Evolutionary conservation across 2,888 invertebrate genomes (phyloP).

Genomic region (Spodoptera exigua): DNA sequence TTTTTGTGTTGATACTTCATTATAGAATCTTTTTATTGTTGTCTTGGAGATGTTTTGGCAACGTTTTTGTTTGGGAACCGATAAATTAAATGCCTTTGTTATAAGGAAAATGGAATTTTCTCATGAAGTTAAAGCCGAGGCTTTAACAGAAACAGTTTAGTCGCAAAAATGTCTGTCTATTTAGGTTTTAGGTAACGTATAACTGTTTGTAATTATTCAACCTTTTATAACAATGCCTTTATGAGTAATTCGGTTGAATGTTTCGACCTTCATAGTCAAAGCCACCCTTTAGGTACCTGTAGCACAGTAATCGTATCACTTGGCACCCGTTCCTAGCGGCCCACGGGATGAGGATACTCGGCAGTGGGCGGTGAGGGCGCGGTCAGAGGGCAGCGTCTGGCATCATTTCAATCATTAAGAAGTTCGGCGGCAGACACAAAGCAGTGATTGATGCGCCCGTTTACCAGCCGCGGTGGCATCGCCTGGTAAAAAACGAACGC

Average conservation of each 20-base stretch:
- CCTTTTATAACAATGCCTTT: neutral
- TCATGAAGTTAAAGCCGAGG: too few relatives aligned
- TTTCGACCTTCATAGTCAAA: neutral
- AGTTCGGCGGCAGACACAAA: slow-evolving; percentile 85
- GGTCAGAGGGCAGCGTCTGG: slow-evolving; percentile 69
- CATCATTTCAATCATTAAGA: slow-evolving; percentile 87
- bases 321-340: slow-evolving; percentile 25
- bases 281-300: slow-evolving; percentile 1
- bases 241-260: neutral
- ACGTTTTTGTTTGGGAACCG: neutral
- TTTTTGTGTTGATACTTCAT: slow-evolving; percentile 40
- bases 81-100: too few relatives aligned
- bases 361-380: slow-evolving; percentile 8
- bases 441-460: slow-evolving; percentile 88
- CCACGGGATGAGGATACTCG: neutral
- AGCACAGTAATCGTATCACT: slow-evolving; percentile 21
- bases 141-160: too few relatives aligned
- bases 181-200: too few relatives aligned
- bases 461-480: slow-evolving; percentile 86
- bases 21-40: slow-evolving; percentile 26
- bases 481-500: slow-evolving; percentile 83
- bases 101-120: too few relatives aligned
- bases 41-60: slow-evolving; percentile 1
- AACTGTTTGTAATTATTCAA: too few relatives aligned
- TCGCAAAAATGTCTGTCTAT: too few relatives aligned